Evolutionary conservation across 2,113 vertebrate species (phyloP).

Genomic region (Clarias magur): DNA sequence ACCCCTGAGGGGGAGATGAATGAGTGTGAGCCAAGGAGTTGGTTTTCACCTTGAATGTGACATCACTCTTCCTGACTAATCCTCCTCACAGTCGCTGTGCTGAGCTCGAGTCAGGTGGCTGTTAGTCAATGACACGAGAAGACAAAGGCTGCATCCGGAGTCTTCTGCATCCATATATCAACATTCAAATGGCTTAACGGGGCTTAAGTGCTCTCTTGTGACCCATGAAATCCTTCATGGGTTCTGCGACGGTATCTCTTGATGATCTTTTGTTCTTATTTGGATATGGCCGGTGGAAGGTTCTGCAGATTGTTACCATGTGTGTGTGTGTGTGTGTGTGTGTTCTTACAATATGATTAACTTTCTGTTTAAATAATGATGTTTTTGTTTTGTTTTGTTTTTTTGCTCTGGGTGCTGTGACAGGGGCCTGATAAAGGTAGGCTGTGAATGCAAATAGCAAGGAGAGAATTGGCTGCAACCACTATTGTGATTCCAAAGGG

Average conservation of each 20-base stretch:
- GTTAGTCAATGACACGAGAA: slow-evolving; percentile 50
- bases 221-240: slow-evolving; percentile 1
- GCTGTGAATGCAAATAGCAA: slow-evolving; percentile 36
- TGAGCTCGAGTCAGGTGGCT: slow-evolving; percentile 46
- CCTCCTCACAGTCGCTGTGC: slow-evolving; percentile 46
- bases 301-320: neutral
- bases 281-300: neutral
- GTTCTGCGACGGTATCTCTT: neutral
- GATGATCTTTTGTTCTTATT: neutral
- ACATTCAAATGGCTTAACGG: slow-evolving; percentile 33
- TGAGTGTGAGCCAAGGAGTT: slow-evolving; percentile 60
- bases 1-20: slow-evolving; percentile 62
- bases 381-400: neutral
- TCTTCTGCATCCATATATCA: slow-evolving; percentile 57
- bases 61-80: slow-evolving; percentile 72
- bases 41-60: slow-evolving; percentile 69
- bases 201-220: slow-evolving; percentile 19
- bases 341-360: slow-evolving; percentile 27
- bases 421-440: slow-evolving; percentile 33
- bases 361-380: slow-evolving; percentile 12
- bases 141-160: slow-evolving; percentile 44
- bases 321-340: neutral
- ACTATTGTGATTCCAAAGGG: slow-evolving; percentile 52
- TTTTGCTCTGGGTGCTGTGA: neutral
- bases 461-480: slow-evolving; percentile 33